Conservation (phyloP, 1,140 invertebrate genomes). For the Drosophila auraria region DNA sequence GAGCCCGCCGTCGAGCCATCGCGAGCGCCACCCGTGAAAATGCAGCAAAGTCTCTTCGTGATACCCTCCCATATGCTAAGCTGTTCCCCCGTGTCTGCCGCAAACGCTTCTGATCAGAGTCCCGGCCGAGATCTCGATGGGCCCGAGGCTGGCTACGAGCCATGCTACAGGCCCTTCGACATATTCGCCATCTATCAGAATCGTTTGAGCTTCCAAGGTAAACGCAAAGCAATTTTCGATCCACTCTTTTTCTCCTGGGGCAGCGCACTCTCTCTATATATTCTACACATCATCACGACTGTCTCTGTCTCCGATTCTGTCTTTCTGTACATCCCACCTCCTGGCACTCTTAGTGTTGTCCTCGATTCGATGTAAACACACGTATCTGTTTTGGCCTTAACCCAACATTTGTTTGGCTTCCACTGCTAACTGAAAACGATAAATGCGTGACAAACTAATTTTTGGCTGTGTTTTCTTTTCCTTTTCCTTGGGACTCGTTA, state of each 20-base stretch:
- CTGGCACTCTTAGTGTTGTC: conserved; percentile 15
- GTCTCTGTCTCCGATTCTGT: conserved; percentile 31
- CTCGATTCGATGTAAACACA: conserved; percentile 26
- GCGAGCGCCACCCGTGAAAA: conserved; percentile 52
- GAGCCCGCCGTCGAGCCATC: conserved; percentile 37
- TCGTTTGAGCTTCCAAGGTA: conserved; percentile 84
- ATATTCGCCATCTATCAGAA: conserved; percentile 83
- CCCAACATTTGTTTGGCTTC: conserved; percentile 22
- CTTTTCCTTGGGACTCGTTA: conserved; percentile 12
- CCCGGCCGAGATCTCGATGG: conserved; percentile 39
- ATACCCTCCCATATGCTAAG: conserved; percentile 72
- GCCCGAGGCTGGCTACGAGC: conserved; percentile 69
- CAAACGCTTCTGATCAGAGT: conserved; percentile 44
- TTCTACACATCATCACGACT: conserved; percentile 33
- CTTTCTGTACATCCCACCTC: conserved; percentile 27
- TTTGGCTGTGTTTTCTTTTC: conserved; percentile 4
- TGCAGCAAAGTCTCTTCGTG: conserved; percentile 73
- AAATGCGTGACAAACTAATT: conserved; percentile 26
- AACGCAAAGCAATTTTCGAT: conserved; percentile 62
- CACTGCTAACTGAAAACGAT: conserved; percentile 11
- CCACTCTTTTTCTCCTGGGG: conserved; percentile 44
- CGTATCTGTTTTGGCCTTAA: conserved; percentile 19
- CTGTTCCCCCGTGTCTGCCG: conserved; percentile 50
- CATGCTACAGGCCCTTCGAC: conserved; percentile 82
- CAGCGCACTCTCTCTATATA: conserved; percentile 30